These are phyloP conservation scores for Chionis minor DNA, from an alignment of 2,113 vertebrate genomes.

Conservation along the genomic window DNA sequence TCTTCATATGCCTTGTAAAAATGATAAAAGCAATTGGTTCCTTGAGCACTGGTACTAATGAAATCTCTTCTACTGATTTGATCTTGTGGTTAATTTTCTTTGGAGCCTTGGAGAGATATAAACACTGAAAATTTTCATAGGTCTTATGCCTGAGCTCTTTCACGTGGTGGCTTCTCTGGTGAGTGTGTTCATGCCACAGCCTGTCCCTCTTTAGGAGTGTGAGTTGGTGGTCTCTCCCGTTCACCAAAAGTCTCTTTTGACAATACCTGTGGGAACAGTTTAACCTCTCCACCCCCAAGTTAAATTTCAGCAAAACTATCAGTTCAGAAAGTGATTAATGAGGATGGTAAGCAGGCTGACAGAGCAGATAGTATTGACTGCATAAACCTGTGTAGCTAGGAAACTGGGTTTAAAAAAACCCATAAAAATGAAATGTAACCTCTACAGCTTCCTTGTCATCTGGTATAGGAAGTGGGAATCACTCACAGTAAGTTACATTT, in stretches of 20 bases:
- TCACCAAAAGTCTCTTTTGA: neutral
- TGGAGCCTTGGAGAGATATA: neutral
- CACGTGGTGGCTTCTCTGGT: neutral
- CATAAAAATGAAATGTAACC: neutral
- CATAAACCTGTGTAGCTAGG: neutral
- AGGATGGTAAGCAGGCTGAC: neutral
- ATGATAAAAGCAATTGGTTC: neutral
- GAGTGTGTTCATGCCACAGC: neutral
- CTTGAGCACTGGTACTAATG: neutral
- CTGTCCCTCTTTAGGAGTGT: neutral
- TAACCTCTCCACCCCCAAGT: neutral
- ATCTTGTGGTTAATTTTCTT: neutral
- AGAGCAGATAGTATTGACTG: neutral
- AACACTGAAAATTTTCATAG: neutral
- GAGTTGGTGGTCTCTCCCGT: neutral
- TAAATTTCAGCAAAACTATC: conserved; percentile 29
- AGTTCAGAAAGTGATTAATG: conserved; percentile 33
- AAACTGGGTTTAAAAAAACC: neutral
- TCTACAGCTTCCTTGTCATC: neutral
- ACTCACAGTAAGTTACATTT: conserved; percentile 10
- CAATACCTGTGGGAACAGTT: neutral
- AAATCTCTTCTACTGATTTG: neutral
- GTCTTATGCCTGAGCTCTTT: neutral
- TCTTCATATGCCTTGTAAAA: neutral
- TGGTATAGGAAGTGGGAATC: neutral